A percentile compares a stretch with the other conserved stretches of the same genome.
phyloP scores from a whole-genome alignment of 2,888 invertebrate species.

The Mesodorylaimus sp. region DNA sequence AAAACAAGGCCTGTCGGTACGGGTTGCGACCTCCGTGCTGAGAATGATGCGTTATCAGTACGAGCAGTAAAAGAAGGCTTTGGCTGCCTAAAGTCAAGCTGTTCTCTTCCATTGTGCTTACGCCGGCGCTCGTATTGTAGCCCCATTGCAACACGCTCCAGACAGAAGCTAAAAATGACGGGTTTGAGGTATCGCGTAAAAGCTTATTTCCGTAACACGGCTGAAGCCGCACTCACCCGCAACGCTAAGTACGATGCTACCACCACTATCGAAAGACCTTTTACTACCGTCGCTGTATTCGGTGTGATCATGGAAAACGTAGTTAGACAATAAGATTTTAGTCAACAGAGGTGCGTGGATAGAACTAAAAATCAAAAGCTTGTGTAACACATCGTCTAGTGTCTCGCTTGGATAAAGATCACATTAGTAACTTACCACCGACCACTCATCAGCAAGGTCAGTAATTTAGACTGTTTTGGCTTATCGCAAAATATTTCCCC shows the following conservation, averaged over 20 bases:
- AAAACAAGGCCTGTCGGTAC: conserved; percentile 63
- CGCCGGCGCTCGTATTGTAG: background rate
- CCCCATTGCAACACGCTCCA: background rate
- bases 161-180: background rate
- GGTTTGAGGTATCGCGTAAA: background rate
- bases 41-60: conserved; percentile 43
- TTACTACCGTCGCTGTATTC: background rate
- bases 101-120: background rate
- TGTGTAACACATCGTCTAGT: background rate
- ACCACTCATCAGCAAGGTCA: conserved; percentile 32
- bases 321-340: conserved; percentile 33
- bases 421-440: conserved; percentile 20
- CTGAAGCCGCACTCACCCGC: conserved; percentile 36
- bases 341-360: conserved; percentile 32
- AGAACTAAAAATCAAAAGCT: conserved; percentile 16
- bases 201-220: too few relatives aligned
- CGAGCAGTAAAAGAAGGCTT: conserved; percentile 63
- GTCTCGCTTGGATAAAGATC: background rate
- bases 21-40: conserved; percentile 44
- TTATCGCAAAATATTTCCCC: conserved; percentile 36
- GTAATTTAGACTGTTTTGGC: conserved; percentile 30
- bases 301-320: conserved; percentile 26
- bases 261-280: conserved; percentile 39
- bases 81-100: conserved; percentile 55
- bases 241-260: conserved; percentile 63